Evolutionary conservation across 1,140 invertebrate species (phyloP).

Genomic region (Rhyacophila brunnea): DNA sequence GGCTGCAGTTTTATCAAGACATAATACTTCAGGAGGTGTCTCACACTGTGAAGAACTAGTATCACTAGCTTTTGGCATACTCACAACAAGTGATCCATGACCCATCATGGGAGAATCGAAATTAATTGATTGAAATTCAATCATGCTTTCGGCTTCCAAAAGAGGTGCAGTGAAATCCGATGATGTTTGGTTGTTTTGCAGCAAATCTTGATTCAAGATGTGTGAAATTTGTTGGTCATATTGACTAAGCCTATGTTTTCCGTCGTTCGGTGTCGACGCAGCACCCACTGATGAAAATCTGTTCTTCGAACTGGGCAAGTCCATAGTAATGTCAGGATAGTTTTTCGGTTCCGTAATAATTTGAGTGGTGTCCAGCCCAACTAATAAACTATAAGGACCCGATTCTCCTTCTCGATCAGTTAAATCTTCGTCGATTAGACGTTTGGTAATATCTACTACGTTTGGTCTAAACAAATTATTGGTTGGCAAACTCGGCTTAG

Average conservation of each 20-base stretch:
- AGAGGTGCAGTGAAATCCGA: constrained; percentile 6
- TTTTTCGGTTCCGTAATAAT: not conserved
- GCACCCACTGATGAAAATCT: not conserved
- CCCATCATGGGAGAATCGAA: constrained; percentile 8
- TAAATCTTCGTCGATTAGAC: constrained; percentile 46
- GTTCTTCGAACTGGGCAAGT: constrained; percentile 1
- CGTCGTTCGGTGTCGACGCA: not conserved
- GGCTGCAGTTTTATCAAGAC: not conserved
- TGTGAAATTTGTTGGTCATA: not conserved
- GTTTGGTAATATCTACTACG: constrained; percentile 45
- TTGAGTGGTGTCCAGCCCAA: constrained; percentile 44
- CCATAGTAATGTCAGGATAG: not conserved
- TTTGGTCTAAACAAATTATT: constrained; percentile 26
- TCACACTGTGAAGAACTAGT: constrained; percentile 4
- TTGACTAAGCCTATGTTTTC: not conserved
- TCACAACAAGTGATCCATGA: constrained; percentile 9
- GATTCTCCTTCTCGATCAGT: constrained; percentile 45
- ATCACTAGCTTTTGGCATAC: constrained; percentile 2
- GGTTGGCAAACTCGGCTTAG: constrained; percentile 13
- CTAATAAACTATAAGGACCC: constrained; percentile 57
- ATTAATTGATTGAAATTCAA: constrained; percentile 19
- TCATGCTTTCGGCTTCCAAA: constrained; percentile 22
- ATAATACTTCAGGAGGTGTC: not conserved
- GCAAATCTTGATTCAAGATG: too few relatives aligned
- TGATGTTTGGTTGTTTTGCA: not conserved